Evolutionary conservation across 1,140 invertebrate genomes (phyloP).

Genomic region (Neoseiulus cucumeris): DNA sequence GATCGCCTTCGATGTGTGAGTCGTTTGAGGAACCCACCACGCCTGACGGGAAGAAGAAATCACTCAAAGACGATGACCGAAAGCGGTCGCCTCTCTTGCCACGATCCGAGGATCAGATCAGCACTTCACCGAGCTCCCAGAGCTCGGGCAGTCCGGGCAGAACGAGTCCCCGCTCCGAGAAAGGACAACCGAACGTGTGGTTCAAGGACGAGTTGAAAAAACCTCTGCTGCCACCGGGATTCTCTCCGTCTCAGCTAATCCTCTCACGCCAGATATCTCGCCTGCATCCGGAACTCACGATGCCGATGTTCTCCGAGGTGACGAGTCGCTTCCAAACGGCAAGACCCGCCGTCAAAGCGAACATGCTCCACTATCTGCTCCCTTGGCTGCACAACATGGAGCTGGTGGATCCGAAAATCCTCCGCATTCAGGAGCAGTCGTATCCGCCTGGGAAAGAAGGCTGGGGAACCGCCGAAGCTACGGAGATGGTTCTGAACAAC

Average conservation of each 20-base stretch:
- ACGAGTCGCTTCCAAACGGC: constrained; percentile 91
- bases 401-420: constrained; percentile 83
- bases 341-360: constrained; percentile 60
- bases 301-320: constrained; percentile 98
- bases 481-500: constrained; percentile 97
- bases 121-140: constrained; percentile 1
- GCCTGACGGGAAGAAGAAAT: neutral
- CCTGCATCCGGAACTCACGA: constrained; percentile 84
- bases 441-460: constrained; percentile 38
- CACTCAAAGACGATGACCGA: neutral
- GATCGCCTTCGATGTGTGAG: constrained; percentile 29
- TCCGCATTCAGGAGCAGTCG: constrained; percentile 32
- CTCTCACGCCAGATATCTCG: constrained; percentile 75
- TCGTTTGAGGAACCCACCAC: constrained; percentile 11
- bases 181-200: neutral
- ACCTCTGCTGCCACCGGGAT: constrained; percentile 53
- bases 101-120: neutral
- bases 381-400: constrained; percentile 99
- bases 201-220: constrained; percentile 1
- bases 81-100: neutral
- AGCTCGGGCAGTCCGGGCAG: constrained; percentile 2
- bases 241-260: constrained; percentile 74
- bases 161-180: neutral
- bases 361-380: constrained; percentile 70
- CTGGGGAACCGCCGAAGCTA: constrained; percentile 93